Conservation (phyloP, 2,888 invertebrate genomes). For the Noctua janthina region DNA sequence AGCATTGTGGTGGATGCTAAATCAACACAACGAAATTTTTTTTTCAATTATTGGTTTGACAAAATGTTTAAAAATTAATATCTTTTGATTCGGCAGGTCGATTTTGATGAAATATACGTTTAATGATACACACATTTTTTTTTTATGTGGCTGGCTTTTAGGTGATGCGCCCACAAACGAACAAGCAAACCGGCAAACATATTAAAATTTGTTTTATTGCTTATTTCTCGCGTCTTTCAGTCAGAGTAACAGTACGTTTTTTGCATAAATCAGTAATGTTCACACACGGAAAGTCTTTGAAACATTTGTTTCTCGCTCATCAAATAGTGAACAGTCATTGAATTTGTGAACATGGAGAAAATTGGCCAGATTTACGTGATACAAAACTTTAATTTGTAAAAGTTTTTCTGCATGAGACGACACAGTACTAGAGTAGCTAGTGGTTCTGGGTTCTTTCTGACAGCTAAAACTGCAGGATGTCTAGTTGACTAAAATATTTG, state of each 20-base stretch:
- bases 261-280: background rate
- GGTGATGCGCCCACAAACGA: too few species aligned
- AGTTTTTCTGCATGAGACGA: background rate
- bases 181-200: too few species aligned
- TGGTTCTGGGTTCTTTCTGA: background rate
- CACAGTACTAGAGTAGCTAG: background rate
- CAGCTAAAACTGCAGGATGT: background rate
- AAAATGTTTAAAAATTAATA: too few species aligned
- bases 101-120: too few species aligned
- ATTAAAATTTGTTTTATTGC: too few species aligned
- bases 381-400: background rate
- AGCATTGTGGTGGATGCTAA: too few species aligned
- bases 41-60: too few species aligned
- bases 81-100: too few species aligned
- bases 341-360: background rate
- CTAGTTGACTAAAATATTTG: slow-evolving; percentile 3
- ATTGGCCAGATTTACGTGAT: background rate
- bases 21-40: too few species aligned
- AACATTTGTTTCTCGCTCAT: background rate
- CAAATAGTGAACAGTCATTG: background rate
- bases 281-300: background rate
- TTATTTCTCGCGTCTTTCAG: background rate
- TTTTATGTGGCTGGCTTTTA: too few species aligned
- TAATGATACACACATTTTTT: too few species aligned
- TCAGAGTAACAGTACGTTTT: background rate